Evolutionary conservation across 2,797 vertebrate genomes (phyloP).

Genomic region (Novumbra hubbsi): DNA sequence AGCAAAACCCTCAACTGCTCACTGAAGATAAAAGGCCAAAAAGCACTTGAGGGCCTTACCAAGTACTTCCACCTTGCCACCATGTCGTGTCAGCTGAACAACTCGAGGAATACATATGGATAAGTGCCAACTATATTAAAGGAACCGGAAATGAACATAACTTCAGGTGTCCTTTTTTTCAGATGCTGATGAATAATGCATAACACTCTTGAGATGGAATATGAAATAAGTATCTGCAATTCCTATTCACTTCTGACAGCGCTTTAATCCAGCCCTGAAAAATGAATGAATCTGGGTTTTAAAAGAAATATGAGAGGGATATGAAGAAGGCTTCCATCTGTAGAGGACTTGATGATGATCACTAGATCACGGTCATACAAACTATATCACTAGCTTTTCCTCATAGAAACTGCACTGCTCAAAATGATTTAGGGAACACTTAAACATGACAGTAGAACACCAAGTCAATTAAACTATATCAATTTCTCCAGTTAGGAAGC

Average conservation of each 20-base stretch:
- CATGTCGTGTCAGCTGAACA: slow-evolving; percentile 42
- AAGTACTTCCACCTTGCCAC: slow-evolving; percentile 34
- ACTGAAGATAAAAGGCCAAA: slow-evolving; percentile 58
- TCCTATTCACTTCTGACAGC: background rate
- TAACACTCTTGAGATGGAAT: slow-evolving; percentile 8
- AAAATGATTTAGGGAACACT: too few relatives aligned
- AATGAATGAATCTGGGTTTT: background rate
- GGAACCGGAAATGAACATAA: slow-evolving; percentile 27
- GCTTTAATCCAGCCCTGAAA: slow-evolving; percentile 4
- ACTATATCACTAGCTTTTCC: background rate
- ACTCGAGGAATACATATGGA: slow-evolving; percentile 20
- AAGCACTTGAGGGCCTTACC: slow-evolving; percentile 36
- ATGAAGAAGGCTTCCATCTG: background rate
- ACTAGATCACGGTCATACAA: background rate
- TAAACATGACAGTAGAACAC: too few relatives aligned
- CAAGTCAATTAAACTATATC: too few relatives aligned
- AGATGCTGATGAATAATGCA: slow-evolving; percentile 16
- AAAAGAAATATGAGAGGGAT: background rate
- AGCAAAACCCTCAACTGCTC: slow-evolving; percentile 51
- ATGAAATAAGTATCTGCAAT: slow-evolving; percentile 14
- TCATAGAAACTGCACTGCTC: too few relatives aligned
- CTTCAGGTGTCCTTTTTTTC: slow-evolving; percentile 1
- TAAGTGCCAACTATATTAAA: slow-evolving; percentile 29
- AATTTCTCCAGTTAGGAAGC: too few relatives aligned
- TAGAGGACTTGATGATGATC: background rate